Conservation (phyloP, 2,113 vertebrate genomes). For the Marmota flaviventris region DNA sequence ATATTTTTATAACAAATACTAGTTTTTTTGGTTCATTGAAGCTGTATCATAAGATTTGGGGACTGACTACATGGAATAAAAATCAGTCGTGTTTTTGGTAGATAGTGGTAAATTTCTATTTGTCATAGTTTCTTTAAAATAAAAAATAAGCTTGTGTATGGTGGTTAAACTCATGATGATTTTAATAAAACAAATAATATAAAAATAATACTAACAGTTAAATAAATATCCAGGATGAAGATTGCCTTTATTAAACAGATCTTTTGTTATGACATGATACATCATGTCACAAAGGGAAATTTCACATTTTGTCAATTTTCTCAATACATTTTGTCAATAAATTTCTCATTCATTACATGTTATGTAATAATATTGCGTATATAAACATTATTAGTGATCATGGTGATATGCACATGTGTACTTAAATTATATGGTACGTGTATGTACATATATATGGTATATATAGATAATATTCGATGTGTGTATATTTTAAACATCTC, state of each 20-base stretch:
- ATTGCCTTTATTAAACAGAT: neutral
- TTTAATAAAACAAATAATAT: neutral
- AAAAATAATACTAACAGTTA: neutral
- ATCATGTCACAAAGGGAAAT: neutral
- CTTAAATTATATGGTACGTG: neutral
- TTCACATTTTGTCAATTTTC: neutral
- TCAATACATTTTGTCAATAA: neutral
- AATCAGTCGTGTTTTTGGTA: neutral
- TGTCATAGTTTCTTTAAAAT: neutral
- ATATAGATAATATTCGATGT: neutral
- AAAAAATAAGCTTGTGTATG: neutral
- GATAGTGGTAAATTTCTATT: neutral
- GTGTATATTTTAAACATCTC: neutral
- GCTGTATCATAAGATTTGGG: neutral
- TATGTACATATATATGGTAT: neutral
- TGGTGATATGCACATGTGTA: neutral
- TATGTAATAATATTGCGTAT: neutral
- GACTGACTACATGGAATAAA: neutral
- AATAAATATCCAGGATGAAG: neutral
- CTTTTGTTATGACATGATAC: neutral
- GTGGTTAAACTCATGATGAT: neutral
- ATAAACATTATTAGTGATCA: neutral
- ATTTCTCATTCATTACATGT: neutral
- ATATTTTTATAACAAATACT: conserved; percentile 13
- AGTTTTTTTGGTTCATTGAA: conserved; percentile 5